Conservation (phyloP, 35 echinoderm and acorn worm genomes). For the Heliocidaris tuberculata region DNA sequence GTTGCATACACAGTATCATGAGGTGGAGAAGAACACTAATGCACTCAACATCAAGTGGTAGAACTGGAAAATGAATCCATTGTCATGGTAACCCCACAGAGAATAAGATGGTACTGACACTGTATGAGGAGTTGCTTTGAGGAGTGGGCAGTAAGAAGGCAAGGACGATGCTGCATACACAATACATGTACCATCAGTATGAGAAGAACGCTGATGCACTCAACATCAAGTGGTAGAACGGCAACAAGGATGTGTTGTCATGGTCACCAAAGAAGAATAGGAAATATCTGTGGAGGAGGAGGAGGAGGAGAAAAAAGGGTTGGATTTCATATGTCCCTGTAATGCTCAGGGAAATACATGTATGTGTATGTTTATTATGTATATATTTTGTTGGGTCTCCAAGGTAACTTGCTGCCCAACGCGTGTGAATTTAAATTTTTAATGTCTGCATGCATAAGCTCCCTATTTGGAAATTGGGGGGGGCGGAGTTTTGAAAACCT, state of each 20-base stretch:
- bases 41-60: slow-evolving; percentile 90
- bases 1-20: slow-evolving; percentile 89
- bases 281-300: background rate
- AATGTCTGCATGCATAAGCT: no score
- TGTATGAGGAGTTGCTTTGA: slow-evolving; percentile 81
- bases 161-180: slow-evolving; percentile 68
- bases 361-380: no score
- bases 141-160: slow-evolving; percentile 65
- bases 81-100: background rate
- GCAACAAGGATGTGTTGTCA: background rate
- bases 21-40: slow-evolving; percentile 90
- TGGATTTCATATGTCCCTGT: no score
- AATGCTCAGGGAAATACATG: no score
- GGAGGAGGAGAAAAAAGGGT: background rate
- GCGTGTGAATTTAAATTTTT: no score
- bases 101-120: no score
- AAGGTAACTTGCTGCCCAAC: no score
- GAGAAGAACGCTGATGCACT: slow-evolving; percentile 90
- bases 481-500: no score
- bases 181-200: slow-evolving; percentile 68
- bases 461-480: no score
- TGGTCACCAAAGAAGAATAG: background rate
- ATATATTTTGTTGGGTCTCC: no score
- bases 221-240: slow-evolving; percentile 74
- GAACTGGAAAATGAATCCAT: background rate